Percentiles rank a stretch among this genome's conserved stretches.
Evolutionary conservation across 2,888 invertebrate genomes (phyloP).

Genomic region (Deilephila porcellus): DNA sequence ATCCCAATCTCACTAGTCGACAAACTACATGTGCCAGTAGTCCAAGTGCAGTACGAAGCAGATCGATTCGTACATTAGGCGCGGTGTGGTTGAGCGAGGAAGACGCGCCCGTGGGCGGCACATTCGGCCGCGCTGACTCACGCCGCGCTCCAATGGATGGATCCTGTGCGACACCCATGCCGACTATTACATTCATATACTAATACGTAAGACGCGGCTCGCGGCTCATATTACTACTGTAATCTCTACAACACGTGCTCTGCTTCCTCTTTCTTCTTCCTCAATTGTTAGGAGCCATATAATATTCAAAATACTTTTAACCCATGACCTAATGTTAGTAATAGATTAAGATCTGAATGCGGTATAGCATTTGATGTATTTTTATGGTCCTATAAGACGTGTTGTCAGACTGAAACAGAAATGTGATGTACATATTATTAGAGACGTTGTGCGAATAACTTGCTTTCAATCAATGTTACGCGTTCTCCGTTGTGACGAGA

Average conservation of each 20-base stretch:
- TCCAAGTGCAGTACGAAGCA: constrained; percentile 1
- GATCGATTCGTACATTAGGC: neutral
- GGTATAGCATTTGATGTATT: too few relatives aligned
- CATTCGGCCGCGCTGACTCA: constrained; percentile 54
- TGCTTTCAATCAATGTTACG: neutral
- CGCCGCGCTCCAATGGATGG: constrained; percentile 32
- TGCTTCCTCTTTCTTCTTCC: neutral
- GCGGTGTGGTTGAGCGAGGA: neutral
- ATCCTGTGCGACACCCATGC: constrained; percentile 30
- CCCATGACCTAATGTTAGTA: too few relatives aligned
- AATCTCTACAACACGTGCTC: neutral
- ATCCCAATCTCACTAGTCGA: too few relatives aligned
- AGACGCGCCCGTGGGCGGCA: constrained; percentile 48
- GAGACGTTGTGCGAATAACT: neutral
- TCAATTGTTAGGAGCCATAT: neutral
- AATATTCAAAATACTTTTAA: too few relatives aligned
- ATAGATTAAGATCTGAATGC: too few relatives aligned
- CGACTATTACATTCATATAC: constrained; percentile 21
- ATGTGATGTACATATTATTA: too few relatives aligned
- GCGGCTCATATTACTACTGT: neutral
- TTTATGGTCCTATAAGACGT: too few relatives aligned
- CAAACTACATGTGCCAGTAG: neutral
- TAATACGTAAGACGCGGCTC: constrained; percentile 26
- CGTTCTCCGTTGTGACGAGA: neutral
- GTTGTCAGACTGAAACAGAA: too few relatives aligned